Evolutionary conservation across 2,888 invertebrate genomes (phyloP).

Genomic region (Dryomyza anilis): DNA sequence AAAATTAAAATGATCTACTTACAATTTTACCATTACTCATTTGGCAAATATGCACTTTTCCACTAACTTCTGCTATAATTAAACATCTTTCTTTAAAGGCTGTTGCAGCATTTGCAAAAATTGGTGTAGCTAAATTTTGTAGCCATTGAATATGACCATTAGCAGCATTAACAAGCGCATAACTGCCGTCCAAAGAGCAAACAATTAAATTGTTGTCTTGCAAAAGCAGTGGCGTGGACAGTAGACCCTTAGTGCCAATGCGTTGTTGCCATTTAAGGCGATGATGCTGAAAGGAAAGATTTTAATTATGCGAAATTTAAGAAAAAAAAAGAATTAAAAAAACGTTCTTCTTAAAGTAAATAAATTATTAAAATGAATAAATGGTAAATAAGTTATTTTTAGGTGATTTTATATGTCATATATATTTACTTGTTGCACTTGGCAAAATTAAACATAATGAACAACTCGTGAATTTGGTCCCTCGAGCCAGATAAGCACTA

Average conservation of each 20-base stretch:
- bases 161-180: slow-evolving; percentile 60
- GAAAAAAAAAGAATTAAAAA: neutral
- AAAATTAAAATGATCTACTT: slow-evolving; percentile 22
- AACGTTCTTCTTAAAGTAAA: neutral
- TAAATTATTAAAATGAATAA: too few relatives aligned
- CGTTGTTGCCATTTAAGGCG: slow-evolving; percentile 44
- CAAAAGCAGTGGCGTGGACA: slow-evolving; percentile 61
- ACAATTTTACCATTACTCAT: slow-evolving; percentile 43
- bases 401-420: too few relatives aligned
- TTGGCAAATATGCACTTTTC: slow-evolving; percentile 61
- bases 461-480: too few relatives aligned
- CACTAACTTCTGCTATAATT: slow-evolving; percentile 58
- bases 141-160: slow-evolving; percentile 64
- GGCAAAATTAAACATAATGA: too few relatives aligned
- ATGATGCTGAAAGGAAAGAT: slow-evolving; percentile 37
- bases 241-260: slow-evolving; percentile 63
- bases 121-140: slow-evolving; percentile 62
- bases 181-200: slow-evolving; percentile 65
- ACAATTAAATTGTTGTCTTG: slow-evolving; percentile 54
- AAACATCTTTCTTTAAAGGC: slow-evolving; percentile 38
- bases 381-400: too few relatives aligned
- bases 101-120: slow-evolving; percentile 63
- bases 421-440: too few relatives aligned
- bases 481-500: too few relatives aligned
- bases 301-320: too few relatives aligned